A percentile compares a stretch with the other conserved stretches of the same genome.
phyloP scores from a whole-genome alignment of 2,113 vertebrate genomes.

The Hemibagrus wyckioides region DNA sequence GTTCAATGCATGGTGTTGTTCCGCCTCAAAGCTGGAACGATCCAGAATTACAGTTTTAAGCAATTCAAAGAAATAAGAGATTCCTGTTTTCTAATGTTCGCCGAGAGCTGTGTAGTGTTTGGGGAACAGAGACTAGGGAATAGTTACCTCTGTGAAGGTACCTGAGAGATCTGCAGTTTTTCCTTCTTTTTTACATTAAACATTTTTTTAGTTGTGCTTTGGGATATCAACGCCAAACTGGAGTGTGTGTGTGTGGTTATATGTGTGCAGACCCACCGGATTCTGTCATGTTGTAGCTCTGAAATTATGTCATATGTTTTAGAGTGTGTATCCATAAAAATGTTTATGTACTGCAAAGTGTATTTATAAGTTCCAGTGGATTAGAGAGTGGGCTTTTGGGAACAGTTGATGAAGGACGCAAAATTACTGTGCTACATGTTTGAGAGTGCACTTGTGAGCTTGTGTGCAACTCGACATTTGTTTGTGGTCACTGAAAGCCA shows the following conservation, averaged over 20 bases:
- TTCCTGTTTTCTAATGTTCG: background rate
- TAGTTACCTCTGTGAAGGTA: conserved; percentile 1
- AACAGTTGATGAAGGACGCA: conserved; percentile 41
- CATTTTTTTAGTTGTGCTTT: background rate
- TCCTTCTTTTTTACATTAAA: background rate
- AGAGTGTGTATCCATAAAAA: conserved; percentile 74
- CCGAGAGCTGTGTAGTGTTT: background rate
- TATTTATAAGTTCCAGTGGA: conserved; percentile 76
- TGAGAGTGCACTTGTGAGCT: conserved; percentile 17
- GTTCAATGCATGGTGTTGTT: background rate
- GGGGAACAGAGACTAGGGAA: background rate
- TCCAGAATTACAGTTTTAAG: conserved; percentile 16
- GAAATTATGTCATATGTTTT: conserved; percentile 70
- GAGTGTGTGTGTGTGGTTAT: conserved; percentile 40
- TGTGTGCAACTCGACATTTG: conserved; percentile 23
- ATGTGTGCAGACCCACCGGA: conserved; percentile 32
- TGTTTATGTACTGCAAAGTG: conserved; percentile 77
- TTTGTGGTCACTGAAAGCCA: conserved; percentile 27
- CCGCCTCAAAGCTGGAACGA: background rate
- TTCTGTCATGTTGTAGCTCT: conserved; percentile 62
- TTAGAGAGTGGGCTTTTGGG: conserved; percentile 73
- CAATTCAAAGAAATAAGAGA: conserved; percentile 22
- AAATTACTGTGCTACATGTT: conserved; percentile 35
- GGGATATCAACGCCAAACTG: background rate
- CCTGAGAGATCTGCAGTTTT: background rate